A percentile compares a stretch with the other conserved stretches of the same genome.
These are phyloP conservation scores for Macquaria ambigua DNA, from an alignment of 2,113 vertebrate genomes.

Conservation along the genomic window DNA sequence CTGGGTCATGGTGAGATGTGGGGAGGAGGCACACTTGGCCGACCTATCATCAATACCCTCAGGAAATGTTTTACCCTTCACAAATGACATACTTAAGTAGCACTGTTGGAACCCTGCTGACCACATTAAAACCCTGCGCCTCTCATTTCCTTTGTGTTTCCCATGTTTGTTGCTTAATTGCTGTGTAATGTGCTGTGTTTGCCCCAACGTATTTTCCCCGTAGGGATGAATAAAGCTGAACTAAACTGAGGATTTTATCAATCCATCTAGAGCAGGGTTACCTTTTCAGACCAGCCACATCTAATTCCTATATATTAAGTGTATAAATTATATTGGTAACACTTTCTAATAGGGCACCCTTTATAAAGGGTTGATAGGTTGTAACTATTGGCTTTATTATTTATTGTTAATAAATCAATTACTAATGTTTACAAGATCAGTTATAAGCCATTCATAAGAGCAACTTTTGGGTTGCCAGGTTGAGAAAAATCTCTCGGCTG, in stretches of 20 bases:
- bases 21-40: conserved; percentile 49
- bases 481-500: neutral
- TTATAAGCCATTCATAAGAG: neutral
- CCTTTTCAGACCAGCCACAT: neutral
- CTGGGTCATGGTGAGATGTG: conserved; percentile 50
- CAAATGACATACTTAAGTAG: conserved; percentile 51
- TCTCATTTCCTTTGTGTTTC: conserved; percentile 39
- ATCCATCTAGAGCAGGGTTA: neutral
- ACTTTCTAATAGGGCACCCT: neutral
- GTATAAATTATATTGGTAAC: neutral
- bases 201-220: neutral
- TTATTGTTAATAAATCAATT: neutral
- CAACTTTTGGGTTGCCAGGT: neutral
- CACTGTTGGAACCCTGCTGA: conserved; percentile 43
- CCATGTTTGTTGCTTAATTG: conserved; percentile 35
- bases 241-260: conserved; percentile 6
- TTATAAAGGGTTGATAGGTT: neutral
- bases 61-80: conserved; percentile 53
- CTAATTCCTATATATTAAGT: neutral
- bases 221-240: conserved; percentile 17
- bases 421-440: neutral
- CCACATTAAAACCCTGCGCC: conserved; percentile 26
- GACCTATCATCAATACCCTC: conserved; percentile 51
- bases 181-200: conserved; percentile 38
- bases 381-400: neutral